A percentile compares a stretch with the other conserved stretches of the same genome.
Conservation (phyloP, 2,888 invertebrate species). For the Tipula helvola region DNA sequence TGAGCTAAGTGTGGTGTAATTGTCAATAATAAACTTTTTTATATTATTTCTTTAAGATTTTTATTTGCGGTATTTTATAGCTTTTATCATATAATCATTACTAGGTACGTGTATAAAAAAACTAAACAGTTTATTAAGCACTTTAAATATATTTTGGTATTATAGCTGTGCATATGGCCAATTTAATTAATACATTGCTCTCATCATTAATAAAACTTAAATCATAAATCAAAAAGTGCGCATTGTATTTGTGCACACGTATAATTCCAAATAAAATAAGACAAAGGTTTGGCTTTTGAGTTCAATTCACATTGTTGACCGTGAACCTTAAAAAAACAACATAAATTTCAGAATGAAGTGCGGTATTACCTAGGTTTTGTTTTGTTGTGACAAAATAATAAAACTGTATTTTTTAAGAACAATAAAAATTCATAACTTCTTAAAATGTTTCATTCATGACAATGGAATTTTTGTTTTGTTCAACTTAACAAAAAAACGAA, state of each 20-base stretch:
- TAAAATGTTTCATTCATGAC: neutral
- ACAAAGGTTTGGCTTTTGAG: neutral
- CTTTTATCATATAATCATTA: neutral
- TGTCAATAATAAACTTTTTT: neutral
- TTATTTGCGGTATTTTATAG: neutral
- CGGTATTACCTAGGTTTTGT: neutral
- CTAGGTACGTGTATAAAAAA: neutral
- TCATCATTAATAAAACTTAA: neutral
- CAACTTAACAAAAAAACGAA: neutral
- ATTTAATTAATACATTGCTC: neutral
- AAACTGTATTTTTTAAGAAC: neutral
- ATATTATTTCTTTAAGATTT: neutral
- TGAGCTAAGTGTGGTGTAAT: neutral
- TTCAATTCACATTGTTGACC: neutral
- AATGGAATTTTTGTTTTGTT: neutral
- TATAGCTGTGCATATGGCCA: neutral
- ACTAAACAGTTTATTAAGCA: neutral
- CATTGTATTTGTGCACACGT: neutral
- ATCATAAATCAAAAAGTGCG: neutral
- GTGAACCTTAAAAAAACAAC: neutral
- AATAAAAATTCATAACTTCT: neutral
- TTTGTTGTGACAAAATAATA: neutral
- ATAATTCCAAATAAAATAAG: neutral
- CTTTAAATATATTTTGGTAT: neutral
- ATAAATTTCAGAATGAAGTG: neutral